phyloP scores from a whole-genome alignment of 2,113 vertebrate genomes.

The Thymallus thymallus region DNA sequence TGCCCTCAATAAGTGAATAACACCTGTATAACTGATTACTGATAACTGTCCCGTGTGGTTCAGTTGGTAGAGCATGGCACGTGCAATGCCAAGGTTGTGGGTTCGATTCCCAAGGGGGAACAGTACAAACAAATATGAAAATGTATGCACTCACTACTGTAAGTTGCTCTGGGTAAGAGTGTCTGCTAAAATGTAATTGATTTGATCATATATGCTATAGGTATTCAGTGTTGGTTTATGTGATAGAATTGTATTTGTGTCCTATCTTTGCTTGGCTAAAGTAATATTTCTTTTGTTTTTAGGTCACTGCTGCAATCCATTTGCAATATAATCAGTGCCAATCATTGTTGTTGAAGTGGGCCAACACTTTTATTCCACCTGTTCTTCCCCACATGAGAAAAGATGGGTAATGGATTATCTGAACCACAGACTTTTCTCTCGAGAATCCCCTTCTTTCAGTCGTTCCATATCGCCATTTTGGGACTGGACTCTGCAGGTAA shows the following conservation, averaged over 20 bases:
- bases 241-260: background rate
- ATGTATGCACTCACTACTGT: too few relatives aligned
- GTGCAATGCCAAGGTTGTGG: too few relatives aligned
- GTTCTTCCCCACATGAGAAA: conserved; percentile 61
- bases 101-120: too few relatives aligned
- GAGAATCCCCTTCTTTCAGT: conserved; percentile 85
- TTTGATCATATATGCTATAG: background rate
- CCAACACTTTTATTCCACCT: background rate
- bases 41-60: too few relatives aligned
- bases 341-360: conserved; percentile 29
- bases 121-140: too few relatives aligned
- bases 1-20: too few relatives aligned
- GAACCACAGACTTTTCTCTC: conserved; percentile 85
- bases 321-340: conserved; percentile 30
- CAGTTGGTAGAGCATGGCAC: too few relatives aligned
- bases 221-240: background rate
- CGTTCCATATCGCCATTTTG: conserved; percentile 92
- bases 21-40: background rate
- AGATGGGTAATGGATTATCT: conserved; percentile 97
- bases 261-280: background rate
- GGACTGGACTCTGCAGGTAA: conserved; percentile 94
- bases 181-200: too few relatives aligned
- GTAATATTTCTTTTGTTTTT: conserved; percentile 36
- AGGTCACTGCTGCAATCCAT: conserved; percentile 46
- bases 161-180: too few relatives aligned